A percentile compares a stretch with the other conserved stretches of the same genome.
These are phyloP conservation scores for Stichopus chloronotus DNA, from an alignment of 35 echinoderm and acorn worm genomes.

Conservation along the genomic window DNA sequence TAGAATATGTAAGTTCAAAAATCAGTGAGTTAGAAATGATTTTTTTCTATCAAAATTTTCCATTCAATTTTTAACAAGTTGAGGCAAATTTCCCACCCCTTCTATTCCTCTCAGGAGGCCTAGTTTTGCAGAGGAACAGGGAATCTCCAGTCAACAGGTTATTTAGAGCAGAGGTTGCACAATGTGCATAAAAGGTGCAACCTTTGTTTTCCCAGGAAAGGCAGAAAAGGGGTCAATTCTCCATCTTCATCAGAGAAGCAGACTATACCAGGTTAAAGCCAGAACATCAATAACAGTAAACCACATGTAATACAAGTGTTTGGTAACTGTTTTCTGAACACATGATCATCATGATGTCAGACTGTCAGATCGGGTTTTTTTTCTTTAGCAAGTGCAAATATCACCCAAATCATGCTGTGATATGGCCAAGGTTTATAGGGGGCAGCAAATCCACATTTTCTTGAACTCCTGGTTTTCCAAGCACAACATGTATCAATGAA, in stretches of 20 bases:
- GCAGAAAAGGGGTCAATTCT: not conserved
- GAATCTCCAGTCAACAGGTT: not conserved
- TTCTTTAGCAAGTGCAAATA: too few relatives aligned
- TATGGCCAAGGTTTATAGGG: too few relatives aligned
- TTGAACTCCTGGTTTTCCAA: not conserved
- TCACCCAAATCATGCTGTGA: too few relatives aligned
- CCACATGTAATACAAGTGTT: too few relatives aligned
- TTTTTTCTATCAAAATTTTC: not conserved
- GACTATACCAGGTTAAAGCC: not conserved
- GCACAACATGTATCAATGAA: not conserved
- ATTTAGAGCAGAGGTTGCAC: constrained; percentile 39
- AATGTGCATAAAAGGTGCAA: too few relatives aligned
- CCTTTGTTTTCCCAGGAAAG: not conserved
- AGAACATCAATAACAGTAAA: not conserved
- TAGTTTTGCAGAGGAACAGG: constrained; percentile 36
- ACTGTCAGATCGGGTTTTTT: too few relatives aligned
- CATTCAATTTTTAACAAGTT: not conserved
- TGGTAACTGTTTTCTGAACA: too few relatives aligned
- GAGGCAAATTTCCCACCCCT: not conserved
- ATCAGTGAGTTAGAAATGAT: not conserved
- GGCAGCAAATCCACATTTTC: not conserved
- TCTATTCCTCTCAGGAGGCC: constrained; percentile 20
- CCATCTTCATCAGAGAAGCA: not conserved
- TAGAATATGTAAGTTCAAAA: too few relatives aligned
- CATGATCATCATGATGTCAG: too few relatives aligned